Conservation (phyloP, 1,140 invertebrate genomes). For the Aphis craccivora region DNA sequence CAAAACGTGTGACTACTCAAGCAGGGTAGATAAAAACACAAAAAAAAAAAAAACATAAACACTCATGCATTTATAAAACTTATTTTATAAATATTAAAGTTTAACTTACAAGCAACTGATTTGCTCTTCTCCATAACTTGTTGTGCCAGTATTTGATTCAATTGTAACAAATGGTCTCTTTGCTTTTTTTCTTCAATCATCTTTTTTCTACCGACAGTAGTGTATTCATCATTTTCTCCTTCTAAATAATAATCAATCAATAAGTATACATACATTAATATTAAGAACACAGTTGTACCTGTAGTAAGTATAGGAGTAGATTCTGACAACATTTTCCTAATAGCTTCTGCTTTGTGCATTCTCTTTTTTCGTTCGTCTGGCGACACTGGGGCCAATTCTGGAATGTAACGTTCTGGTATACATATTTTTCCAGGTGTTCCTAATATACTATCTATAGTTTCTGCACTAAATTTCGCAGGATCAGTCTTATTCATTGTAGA, state of each 20-base stretch:
- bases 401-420: constrained; percentile 90
- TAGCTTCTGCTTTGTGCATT: constrained; percentile 86
- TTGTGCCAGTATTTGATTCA: constrained; percentile 90
- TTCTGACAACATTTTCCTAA: constrained; percentile 87
- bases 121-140: constrained; percentile 94
- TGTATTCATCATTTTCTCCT: constrained; percentile 64
- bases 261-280: background rate
- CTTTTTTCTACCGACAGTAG: constrained; percentile 67
- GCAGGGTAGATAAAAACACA: constrained; percentile 43
- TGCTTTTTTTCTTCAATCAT: constrained; percentile 84
- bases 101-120: constrained; percentile 84
- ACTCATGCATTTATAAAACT: constrained; percentile 55
- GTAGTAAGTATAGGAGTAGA: constrained; percentile 63
- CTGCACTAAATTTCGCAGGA: constrained; percentile 71
- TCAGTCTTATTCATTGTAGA: constrained; percentile 76
- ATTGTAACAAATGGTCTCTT: constrained; percentile 83
- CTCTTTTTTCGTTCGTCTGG: constrained; percentile 83
- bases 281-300: constrained; percentile 6
- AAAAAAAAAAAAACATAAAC: constrained; percentile 32
- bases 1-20: constrained; percentile 57
- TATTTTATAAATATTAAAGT: background rate
- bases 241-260: constrained; percentile 61
- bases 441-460: constrained; percentile 83
- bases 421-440: constrained; percentile 87
- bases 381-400: constrained; percentile 81